phyloP scores from a whole-genome alignment of 2,113 vertebrate species.

The Microcebus lehilahytsara region DNA sequence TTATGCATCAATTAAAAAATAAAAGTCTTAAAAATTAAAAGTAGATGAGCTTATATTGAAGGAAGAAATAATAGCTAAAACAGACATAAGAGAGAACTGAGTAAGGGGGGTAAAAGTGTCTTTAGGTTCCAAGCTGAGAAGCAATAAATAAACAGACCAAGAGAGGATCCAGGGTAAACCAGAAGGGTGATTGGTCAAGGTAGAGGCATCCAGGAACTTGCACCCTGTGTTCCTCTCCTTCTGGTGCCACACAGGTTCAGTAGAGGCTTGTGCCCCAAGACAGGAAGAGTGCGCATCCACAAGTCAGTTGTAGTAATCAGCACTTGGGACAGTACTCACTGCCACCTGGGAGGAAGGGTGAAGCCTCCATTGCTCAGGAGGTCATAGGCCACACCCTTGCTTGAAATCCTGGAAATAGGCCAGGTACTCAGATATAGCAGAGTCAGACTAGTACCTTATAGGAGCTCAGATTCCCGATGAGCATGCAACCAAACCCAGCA shows the following conservation, averaged over 20 bases:
- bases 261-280: neutral
- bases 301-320: neutral
- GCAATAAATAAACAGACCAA: neutral
- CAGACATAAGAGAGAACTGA: neutral
- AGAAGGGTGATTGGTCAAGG: neutral
- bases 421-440: neutral
- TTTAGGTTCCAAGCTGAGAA: neutral
- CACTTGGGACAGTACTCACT: neutral
- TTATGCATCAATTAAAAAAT: neutral
- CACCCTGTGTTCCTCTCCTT: neutral
- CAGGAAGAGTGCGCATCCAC: neutral
- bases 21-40: neutral
- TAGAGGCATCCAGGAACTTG: neutral
- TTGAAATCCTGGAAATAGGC: neutral
- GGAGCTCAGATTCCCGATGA: neutral
- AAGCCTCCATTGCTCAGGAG: neutral
- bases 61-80: neutral
- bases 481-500: neutral
- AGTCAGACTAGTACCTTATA: neutral
- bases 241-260: neutral
- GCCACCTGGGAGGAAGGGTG: neutral
- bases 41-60: neutral
- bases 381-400: neutral
- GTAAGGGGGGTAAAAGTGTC: neutral
- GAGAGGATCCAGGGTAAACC: neutral